These are phyloP conservation scores for Ryuthela nishihirai DNA, from an alignment of 2,888 invertebrate species.

Conservation along the genomic window DNA sequence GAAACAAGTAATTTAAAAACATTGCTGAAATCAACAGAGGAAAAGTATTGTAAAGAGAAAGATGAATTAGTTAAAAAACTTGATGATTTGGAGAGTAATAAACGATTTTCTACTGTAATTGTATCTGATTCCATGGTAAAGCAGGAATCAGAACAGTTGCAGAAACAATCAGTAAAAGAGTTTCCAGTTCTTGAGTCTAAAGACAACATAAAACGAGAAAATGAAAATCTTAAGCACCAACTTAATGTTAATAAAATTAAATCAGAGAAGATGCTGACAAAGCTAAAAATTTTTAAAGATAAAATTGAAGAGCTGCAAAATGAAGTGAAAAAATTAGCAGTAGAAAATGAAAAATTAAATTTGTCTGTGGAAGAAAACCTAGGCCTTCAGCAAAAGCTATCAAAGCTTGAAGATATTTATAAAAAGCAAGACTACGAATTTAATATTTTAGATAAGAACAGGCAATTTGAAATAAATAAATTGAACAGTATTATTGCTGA, in stretches of 20 bases:
- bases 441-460: conserved; percentile 71
- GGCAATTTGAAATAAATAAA: conserved; percentile 12
- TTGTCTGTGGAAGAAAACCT: neutral
- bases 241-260: conserved; percentile 65
- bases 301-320: conserved; percentile 50
- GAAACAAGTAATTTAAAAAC: too few species aligned
- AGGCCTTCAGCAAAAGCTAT: neutral
- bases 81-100: too few species aligned
- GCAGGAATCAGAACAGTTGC: too few species aligned
- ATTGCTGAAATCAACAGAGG: too few species aligned
- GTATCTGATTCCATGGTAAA: too few species aligned
- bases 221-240: conserved; percentile 56
- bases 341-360: neutral
- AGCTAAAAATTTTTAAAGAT: conserved; percentile 75
- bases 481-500: conserved; percentile 9
- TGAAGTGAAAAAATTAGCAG: conserved; percentile 38
- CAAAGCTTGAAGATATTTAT: conserved; percentile 41
- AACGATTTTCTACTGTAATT: too few species aligned
- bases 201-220: conserved; percentile 35
- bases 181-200: too few species aligned
- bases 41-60: too few species aligned
- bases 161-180: too few species aligned
- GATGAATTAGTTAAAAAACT: too few species aligned
- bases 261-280: conserved; percentile 72
- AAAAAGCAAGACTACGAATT: conserved; percentile 65